Base-by-base conservation (phyloP, 2,113 vertebrate species). In the Tenebrosternarchus preto region DNA sequence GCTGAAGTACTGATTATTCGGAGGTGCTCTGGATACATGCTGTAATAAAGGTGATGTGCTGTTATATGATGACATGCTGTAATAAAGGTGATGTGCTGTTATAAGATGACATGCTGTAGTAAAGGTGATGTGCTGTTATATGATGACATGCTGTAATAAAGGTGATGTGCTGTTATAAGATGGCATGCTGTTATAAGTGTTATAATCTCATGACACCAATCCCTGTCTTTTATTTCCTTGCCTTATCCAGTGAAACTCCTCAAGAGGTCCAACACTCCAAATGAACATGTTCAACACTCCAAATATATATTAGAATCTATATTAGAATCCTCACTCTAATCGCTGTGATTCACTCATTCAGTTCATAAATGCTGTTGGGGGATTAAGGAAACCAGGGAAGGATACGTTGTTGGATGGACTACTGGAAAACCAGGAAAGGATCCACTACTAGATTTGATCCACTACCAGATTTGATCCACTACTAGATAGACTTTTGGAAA, bases 251-350 rank as follows among this genome's bases (percentile, higher is more conserved):
- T 9, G 43, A 12, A 5, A 1, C 17, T 12, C 57, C 56, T 31
- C 16, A 9, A 31, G 56, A 56, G 39, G 36, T n/a, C n/a, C 25
- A n/a, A 4, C 67, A 9, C 29, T 5, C 15, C 19, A 20, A 46
- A 19, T 1, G 46, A 17, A 11, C 8, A 50, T n/a, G 12, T 8
- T 55, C 55, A 46, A 4, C 67, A 9, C 29, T 5, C 15, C 19
- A 20, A 46, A 19, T 1, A 11, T 8, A 50, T n/a, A 11, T 8
- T 55, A 31, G 29, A 19, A 72, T 31, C 33, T 50, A 24, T 72
- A 79, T 79, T 72, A 46, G 46, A 72, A 79, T 50, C 56, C 36
- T 33, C 24, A 46, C 61, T 64, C 15, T 50, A 25, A 43, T 22
- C n/a, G 31, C 17, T 16, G 25, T 33, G 16, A 70, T 22, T 22